Conservation (phyloP, 2,113 vertebrate species). For the Lagenorhynchus albirostris region DNA sequence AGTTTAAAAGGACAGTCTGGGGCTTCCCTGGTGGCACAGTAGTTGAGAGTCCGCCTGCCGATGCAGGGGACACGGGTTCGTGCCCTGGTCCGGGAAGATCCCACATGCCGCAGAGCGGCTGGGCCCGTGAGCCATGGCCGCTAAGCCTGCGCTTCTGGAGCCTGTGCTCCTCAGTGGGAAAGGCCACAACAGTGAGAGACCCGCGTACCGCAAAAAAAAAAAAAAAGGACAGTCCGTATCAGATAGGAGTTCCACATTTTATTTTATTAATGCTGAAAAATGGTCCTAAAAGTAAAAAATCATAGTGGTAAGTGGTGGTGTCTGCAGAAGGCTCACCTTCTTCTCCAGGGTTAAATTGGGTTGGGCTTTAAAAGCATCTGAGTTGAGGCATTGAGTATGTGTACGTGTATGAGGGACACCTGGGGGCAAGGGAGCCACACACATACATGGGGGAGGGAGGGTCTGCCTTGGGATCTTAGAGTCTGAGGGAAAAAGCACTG, state of each 20-base stretch:
- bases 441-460: too few species aligned
- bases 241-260: neutral
- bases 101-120: too few species aligned
- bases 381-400: neutral
- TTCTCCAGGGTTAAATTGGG: neutral
- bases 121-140: too few species aligned
- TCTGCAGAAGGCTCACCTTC: neutral
- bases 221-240: too few species aligned
- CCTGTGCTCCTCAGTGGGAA: too few species aligned
- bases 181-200: too few species aligned
- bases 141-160: too few species aligned
- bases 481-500: neutral
- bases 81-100: too few species aligned
- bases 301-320: neutral
- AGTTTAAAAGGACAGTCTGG: neutral
- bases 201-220: too few species aligned
- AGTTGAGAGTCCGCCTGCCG: too few species aligned
- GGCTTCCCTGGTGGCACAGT: too few species aligned
- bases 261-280: neutral
- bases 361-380: neutral
- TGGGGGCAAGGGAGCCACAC: neutral
- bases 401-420: fast-evolving
- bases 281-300: neutral
- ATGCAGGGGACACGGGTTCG: too few species aligned
- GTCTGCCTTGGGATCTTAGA: neutral